Evolutionary conservation across 1,140 invertebrate species (phyloP).

Genomic region (Orchesella cincta): DNA sequence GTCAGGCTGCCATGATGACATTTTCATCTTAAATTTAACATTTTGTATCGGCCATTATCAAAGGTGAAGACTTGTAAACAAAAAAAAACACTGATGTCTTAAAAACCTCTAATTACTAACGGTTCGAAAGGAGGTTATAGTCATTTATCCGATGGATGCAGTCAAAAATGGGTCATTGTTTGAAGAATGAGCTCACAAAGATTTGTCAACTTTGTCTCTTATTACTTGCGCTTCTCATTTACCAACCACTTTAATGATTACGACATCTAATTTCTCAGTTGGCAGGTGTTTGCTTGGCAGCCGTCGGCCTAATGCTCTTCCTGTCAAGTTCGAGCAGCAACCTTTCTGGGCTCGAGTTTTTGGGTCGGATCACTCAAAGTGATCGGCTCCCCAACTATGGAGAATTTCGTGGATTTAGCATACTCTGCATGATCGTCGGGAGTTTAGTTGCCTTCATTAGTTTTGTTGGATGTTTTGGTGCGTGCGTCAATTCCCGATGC

Average conservation of each 20-base stretch:
- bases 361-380: neutral
- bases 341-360: neutral
- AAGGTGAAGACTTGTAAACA: too few species aligned
- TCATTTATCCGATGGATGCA: too few species aligned
- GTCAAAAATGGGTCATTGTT: too few species aligned
- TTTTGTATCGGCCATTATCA: too few species aligned
- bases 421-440: slow-evolving; percentile 41
- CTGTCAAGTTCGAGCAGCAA: slow-evolving; percentile 23
- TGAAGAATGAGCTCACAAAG: too few species aligned
- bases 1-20: too few species aligned
- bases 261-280: slow-evolving; percentile 61
- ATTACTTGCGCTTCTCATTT: too few species aligned
- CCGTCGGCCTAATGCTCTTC: slow-evolving; percentile 71
- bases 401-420: slow-evolving; percentile 41
- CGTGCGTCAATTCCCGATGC: slow-evolving; percentile 42
- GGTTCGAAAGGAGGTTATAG: too few species aligned
- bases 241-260: neutral
- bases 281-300: slow-evolving; percentile 72
- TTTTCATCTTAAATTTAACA: too few species aligned
- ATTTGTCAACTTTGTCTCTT: too few species aligned
- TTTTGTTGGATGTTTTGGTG: slow-evolving; percentile 48
- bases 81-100: too few species aligned
- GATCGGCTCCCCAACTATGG: slow-evolving; percentile 6
- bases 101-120: too few species aligned
- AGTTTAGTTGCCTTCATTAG: slow-evolving; percentile 43